Evolutionary conservation across 2,797 vertebrate genomes (phyloP).

Genomic region (Mormyrus hasselquistii): DNA sequence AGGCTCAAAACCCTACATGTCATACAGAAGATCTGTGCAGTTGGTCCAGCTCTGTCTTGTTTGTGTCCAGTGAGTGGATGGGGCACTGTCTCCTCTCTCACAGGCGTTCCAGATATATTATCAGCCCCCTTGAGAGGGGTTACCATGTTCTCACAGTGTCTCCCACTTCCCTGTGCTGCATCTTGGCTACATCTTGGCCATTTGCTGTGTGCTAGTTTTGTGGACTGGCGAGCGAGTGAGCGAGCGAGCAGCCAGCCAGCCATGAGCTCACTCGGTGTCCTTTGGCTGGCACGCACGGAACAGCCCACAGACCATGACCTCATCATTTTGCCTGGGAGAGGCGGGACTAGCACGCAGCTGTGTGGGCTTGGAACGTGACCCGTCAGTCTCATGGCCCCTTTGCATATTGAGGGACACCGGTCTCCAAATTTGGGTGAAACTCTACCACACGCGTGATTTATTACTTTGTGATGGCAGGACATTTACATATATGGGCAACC

Average conservation of each 20-base stretch:
- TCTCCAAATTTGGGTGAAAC: background rate
- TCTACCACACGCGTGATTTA: background rate
- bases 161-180: background rate
- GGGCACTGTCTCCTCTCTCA: background rate
- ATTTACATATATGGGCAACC: background rate
- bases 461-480: background rate
- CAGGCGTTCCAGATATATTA: background rate
- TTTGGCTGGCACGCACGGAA: background rate
- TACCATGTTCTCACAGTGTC: background rate
- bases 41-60: background rate
- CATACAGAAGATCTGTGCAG: background rate
- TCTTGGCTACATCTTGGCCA: background rate
- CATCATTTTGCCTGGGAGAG: background rate
- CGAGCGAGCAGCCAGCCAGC: background rate
- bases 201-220: slow-evolving; percentile 5
- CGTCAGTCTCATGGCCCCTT: background rate
- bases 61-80: background rate
- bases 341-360: background rate
- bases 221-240: background rate
- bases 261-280: slow-evolving; percentile 1
- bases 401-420: background rate
- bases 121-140: background rate
- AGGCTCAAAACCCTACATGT: background rate
- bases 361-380: slow-evolving; percentile 1
- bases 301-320: background rate